Base-by-base conservation (phyloP, 2,888 invertebrate genomes). In the Troglohyphantes excavatus region DNA sequence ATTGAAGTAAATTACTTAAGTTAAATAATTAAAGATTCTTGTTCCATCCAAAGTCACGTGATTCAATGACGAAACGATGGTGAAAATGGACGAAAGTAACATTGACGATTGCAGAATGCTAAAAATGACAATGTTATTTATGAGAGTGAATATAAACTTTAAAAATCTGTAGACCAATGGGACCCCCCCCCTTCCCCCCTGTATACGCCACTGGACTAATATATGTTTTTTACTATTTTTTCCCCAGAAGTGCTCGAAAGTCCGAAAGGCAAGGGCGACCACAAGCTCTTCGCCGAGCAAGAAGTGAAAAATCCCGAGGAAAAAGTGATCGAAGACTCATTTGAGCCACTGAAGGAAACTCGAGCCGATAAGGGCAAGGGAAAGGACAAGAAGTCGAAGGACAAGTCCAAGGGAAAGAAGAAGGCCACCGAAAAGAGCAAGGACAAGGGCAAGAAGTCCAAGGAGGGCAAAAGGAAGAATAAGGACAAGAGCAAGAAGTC, bases 271-370 rank as follows among this genome's bases (percentile, higher is more conserved):
- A 84, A 84, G 19, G n/a, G 23, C 7, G 84, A 84, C 5, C 76
- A 68, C 26, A 86, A 86, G 59, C 61, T 86, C 5, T 86, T 86
- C 23, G 39, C 78, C 3, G 86, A 86, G 0, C 76, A 85, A 27
- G 61, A 70, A 21, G 79, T 61, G 29, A 78, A 72, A 39, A 59
- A 68, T 2, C 46, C 70, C 0, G 78, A 70, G 6, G 86, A 79
- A 63, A 86, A 86, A 46, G 86, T 86, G 43, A 86, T 86, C 19
- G 86, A 86, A 63, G 86, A 86, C 46, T 86, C 86, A 3, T 86
- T 86, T 29, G 86, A 86, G 46, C 86, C 78, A 11, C 72, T 86
- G 26, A 72, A 61, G 19, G 78, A 86, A 21, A 39, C 76, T 2
- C 67, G 65, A 6, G 61, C n/a, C 6, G 63, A 39, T 26, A 82